Evolutionary conservation across 2,797 vertebrate species (phyloP).

Genomic region (Nannoperca australis): DNA sequence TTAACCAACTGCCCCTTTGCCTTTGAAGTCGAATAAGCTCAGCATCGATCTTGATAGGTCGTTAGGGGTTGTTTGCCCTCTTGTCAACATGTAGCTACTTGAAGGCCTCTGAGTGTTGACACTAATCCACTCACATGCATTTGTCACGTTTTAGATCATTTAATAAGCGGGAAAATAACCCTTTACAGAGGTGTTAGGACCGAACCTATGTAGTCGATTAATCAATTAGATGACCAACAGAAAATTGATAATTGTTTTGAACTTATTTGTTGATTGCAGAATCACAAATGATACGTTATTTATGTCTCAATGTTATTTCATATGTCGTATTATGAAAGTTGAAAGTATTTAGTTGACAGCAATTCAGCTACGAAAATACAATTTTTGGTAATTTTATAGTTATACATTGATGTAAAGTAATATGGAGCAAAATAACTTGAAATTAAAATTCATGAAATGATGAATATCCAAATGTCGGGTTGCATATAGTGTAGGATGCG

Average conservation of each 20-base stretch:
- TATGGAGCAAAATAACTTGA: not conserved
- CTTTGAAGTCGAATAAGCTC: not conserved
- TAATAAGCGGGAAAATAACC: not conserved
- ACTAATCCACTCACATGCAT: not conserved
- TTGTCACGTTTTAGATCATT: not conserved
- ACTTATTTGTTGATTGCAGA: no score
- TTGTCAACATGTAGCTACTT: constrained; percentile 23
- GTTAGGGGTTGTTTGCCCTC: constrained; percentile 6
- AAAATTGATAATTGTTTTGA: not conserved
- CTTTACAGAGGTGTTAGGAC: accelerated
- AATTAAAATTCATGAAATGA: no score
- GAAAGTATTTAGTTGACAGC: not conserved
- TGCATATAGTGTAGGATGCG: not conserved
- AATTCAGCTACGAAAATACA: not conserved
- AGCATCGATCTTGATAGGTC: not conserved
- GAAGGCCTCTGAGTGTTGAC: constrained; percentile 55
- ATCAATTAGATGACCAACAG: not conserved
- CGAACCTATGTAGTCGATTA: not conserved
- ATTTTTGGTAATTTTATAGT: no score
- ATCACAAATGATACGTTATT: not conserved
- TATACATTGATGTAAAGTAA: not conserved
- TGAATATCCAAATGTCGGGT: not conserved
- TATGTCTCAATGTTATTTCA: not conserved
- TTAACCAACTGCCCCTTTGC: not conserved
- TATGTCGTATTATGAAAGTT: not conserved